phyloP scores from a whole-genome alignment of 2,797 vertebrate genomes.

The Paedocypris micromegethes region DNA sequence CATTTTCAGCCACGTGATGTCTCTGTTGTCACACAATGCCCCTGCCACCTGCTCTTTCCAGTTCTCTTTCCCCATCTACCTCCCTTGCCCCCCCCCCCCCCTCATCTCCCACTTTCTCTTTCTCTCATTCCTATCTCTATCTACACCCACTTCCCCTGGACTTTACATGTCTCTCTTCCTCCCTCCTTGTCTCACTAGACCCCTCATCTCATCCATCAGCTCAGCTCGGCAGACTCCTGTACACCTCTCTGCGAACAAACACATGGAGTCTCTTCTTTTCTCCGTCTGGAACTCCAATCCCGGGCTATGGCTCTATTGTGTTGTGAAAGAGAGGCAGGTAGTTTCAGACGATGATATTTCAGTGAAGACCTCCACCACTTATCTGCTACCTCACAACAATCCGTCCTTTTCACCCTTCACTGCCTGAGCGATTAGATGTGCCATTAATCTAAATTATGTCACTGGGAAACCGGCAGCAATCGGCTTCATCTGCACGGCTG shows the following conservation, averaged over 20 bases:
- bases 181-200: constrained; percentile 27
- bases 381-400: neutral
- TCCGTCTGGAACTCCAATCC: constrained; percentile 45
- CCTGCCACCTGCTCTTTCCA: no score
- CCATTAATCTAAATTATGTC: constrained; percentile 72
- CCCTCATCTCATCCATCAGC: constrained; percentile 58
- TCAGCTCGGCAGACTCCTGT: constrained; percentile 38
- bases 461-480: constrained; percentile 49
- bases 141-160: no score
- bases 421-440: constrained; percentile 60
- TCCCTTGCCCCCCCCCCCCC: neutral
- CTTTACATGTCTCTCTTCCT: neutral
- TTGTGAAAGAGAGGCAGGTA: constrained; percentile 60
- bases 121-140: neutral
- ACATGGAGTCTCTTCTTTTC: constrained; percentile 27
- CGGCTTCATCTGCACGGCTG: constrained; percentile 51
- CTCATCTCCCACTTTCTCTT: constrained; percentile 29
- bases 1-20: no score
- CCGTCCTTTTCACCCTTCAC: constrained; percentile 17
- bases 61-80: no score
- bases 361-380: neutral
- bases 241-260: constrained; percentile 50
- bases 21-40: no score
- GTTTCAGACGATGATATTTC: no score
- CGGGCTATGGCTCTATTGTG: constrained; percentile 58